Percentiles rank a stretch among this genome's conserved stretches.
phyloP scores from a whole-genome alignment of 2,888 invertebrate genomes.

The Euzophera pinguis region DNA sequence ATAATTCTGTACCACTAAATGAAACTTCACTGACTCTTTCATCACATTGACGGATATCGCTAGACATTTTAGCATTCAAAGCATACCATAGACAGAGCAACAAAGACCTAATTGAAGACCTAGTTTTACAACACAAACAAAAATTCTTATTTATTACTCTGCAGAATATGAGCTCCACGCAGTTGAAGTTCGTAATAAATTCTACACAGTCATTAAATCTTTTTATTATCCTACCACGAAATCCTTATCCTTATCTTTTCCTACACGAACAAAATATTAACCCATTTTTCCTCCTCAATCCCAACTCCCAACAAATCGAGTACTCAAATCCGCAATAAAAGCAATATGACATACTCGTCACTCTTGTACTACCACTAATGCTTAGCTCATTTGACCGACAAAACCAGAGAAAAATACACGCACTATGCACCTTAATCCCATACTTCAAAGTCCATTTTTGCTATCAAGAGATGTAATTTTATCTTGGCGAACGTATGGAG shows the following conservation, averaged over 20 bases:
- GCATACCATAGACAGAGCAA: too few species aligned
- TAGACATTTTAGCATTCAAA: too few species aligned
- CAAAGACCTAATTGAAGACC: too few species aligned
- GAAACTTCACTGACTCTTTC: too few species aligned
- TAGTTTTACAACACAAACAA: too few species aligned
- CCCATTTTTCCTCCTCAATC: background rate
- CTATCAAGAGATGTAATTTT: background rate
- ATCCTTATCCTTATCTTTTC: background rate
- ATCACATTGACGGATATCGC: too few species aligned
- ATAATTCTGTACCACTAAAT: too few species aligned
- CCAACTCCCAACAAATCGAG: background rate
- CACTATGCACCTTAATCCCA: background rate
- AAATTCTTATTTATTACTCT: too few species aligned
- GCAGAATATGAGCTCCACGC: too few species aligned
- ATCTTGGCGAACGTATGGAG: background rate
- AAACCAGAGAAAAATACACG: background rate
- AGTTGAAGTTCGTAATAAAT: too few species aligned
- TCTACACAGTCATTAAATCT: too few species aligned
- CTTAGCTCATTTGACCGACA: background rate
- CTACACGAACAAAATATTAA: background rate
- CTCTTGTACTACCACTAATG: slow-evolving; percentile 9
- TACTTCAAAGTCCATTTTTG: background rate
- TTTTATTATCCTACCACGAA: background rate
- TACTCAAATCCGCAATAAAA: background rate
- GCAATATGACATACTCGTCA: slow-evolving; percentile 4